These are phyloP conservation scores for Drosophila aldrichi DNA, from an alignment of 2,888 invertebrate species.

Conservation along the genomic window DNA sequence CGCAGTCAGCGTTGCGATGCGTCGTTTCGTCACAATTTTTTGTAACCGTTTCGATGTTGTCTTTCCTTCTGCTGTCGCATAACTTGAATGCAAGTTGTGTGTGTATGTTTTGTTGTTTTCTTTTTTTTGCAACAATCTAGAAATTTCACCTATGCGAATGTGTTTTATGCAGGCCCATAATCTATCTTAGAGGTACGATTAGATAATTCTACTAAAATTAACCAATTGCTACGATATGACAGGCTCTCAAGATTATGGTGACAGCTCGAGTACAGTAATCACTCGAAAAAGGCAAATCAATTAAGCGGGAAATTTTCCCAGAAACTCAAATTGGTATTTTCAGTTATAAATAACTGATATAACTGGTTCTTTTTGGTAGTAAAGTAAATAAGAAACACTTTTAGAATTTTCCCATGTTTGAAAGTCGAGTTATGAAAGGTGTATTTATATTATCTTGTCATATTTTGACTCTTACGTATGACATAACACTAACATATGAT, in stretches of 20 bases:
- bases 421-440: conserved; percentile 8
- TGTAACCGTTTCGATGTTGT: neutral
- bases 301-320: neutral
- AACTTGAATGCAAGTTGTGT: conserved; percentile 40
- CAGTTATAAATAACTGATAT: neutral
- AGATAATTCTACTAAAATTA: conserved; percentile 48
- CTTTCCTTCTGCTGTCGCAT: conserved; percentile 29
- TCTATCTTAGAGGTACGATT: conserved; percentile 42
- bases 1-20: conserved; percentile 40
- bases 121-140: conserved; percentile 29
- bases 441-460: conserved; percentile 6
- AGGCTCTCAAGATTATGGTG: conserved; percentile 17
- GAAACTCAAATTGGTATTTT: neutral
- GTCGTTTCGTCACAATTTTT: conserved; percentile 62
- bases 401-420: neutral
- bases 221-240: conserved; percentile 22
- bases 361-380: neutral
- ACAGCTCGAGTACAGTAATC: conserved; percentile 9
- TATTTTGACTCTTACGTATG: conserved; percentile 4
- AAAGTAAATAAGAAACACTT: neutral
- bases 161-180: conserved; percentile 15
- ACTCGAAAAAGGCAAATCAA: neutral
- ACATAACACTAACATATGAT: neutral
- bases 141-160: conserved; percentile 25
- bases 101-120: neutral